phyloP scores from a whole-genome alignment of 2,888 invertebrate species.

The Sesia apiformis region DNA sequence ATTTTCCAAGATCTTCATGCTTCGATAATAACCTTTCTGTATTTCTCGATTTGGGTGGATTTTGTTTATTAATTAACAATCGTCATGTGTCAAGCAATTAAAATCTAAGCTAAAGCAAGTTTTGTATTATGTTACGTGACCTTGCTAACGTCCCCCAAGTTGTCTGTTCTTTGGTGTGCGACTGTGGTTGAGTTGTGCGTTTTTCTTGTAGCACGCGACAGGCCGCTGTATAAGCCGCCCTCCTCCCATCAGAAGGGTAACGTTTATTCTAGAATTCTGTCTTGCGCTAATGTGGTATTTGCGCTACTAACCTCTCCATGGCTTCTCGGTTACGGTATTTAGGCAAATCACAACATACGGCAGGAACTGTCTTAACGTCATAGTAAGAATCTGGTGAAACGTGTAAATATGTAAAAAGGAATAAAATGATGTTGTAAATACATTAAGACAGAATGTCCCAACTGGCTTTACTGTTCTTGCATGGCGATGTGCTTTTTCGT shows the following conservation, averaged over 20 bases:
- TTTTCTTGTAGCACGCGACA: conserved; percentile 65
- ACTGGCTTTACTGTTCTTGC: too few relatives aligned
- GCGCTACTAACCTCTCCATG: conserved; percentile 49
- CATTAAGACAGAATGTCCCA: conserved; percentile 42
- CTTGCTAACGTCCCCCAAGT: background rate
- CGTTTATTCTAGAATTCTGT: conserved; percentile 43
- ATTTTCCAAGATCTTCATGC: conserved; percentile 6
- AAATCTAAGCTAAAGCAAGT: background rate
- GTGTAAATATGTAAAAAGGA: conserved; percentile 8
- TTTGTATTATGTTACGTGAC: background rate
- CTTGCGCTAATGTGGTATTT: conserved; percentile 40
- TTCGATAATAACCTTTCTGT: conserved; percentile 9
- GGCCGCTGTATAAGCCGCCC: conserved; percentile 58
- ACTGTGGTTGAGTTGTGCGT: conserved; percentile 62
- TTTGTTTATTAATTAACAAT: conserved; percentile 1
- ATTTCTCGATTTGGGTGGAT: conserved; percentile 8
- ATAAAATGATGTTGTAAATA: conserved; percentile 1
- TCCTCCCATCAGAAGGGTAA: conserved; percentile 69
- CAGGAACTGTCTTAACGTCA: conserved; percentile 43
- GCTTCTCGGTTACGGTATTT: conserved; percentile 57
- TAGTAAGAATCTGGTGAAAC: background rate
- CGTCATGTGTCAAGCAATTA: background rate
- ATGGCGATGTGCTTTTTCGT: too few relatives aligned
- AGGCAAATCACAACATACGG: conserved; percentile 48
- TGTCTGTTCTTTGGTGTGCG: conserved; percentile 34